phyloP scores from a whole-genome alignment of 2,113 vertebrate species.

The Syngnathus scovelli region DNA sequence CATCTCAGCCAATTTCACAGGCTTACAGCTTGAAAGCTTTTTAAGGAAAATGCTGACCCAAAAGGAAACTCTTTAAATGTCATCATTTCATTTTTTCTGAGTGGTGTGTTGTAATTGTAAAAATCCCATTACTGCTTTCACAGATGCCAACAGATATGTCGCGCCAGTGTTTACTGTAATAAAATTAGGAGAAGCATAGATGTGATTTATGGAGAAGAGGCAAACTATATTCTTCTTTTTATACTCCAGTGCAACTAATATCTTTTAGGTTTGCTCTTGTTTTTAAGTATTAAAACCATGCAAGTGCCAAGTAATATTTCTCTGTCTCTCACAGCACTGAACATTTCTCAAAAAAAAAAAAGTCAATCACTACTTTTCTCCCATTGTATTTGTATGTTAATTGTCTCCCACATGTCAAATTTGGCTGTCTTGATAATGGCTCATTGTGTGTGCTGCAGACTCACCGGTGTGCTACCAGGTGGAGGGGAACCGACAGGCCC shows the following conservation, averaged over 20 bases:
- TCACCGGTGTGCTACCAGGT: conserved; percentile 87
- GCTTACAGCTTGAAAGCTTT: conserved; percentile 32
- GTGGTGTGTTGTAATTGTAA: background rate
- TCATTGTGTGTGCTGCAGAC: conserved; percentile 69
- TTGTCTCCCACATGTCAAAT: no score
- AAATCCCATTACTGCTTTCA: background rate
- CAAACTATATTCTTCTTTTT: background rate
- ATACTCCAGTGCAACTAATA: background rate
- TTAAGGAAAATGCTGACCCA: conserved; percentile 26
- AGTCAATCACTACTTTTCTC: background rate
- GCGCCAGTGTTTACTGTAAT: background rate
- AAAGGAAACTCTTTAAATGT: conserved; percentile 36
- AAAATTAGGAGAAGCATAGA: background rate
- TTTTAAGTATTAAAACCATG: background rate
- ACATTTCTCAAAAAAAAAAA: background rate
- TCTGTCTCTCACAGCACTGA: background rate
- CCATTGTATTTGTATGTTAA: background rate
- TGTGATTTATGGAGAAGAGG: background rate
- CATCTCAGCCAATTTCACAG: conserved; percentile 18
- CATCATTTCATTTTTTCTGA: conserved; percentile 16
- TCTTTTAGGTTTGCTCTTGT: background rate
- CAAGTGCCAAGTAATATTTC: background rate
- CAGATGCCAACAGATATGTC: background rate
- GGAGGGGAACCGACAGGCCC: conserved; percentile 90
- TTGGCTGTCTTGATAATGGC: background rate